Base-by-base conservation (phyloP, 2,888 invertebrate genomes). In the Esperia sulphurella region DNA sequence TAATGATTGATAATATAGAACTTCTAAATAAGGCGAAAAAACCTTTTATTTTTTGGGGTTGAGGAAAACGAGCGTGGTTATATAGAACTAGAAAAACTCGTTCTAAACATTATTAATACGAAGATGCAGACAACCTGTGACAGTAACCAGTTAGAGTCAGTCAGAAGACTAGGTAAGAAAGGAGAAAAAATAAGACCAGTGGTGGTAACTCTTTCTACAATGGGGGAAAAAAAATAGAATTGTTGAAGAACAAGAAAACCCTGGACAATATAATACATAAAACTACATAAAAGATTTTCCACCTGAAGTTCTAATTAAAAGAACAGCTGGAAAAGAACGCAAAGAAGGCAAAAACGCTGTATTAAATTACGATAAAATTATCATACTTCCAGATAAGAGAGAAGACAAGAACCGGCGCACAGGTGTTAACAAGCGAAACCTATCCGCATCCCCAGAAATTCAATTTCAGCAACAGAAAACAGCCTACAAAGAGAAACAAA, bases 31-130 rank as follows among this genome's bases (percentile, higher is more conserved):
- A n/a, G n/a, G n/a, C n/a, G n/a, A n/a, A n/a, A n/a, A n/a, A n/a
- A n/a, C n/a, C n/a, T n/a, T n/a, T n/a, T n/a, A n/a, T 43, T 50
- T 8, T 52, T 52, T 41, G 52, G 54, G 14, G 49, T 54, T 12
- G 52, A 55, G 49, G 57, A 57, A 41, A 40, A 13, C 1, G 57
- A 61, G 51, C 55, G 51, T n/a, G 51, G 49, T 0, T 59, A 63
- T 41, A n/a, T 53, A 7, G 54, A 59, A 10, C 42, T 61, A 10
- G 55, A 55, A 49, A 48, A 77, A 53, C 63, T 79, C 9, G 41
- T 61, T 43, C 43, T 57, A n/a, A 47, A 58, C 14, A 55, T 59
- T 45, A 54, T 61, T 50, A 59, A 54, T 30, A 58, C 21, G 8
- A 31, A 53, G 10, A 41, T 59, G 10, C 50, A 54, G 38, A 37